Evolutionary conservation across 1,140 invertebrate species (phyloP).

Genomic region (Drosophila nigrodunni): DNA sequence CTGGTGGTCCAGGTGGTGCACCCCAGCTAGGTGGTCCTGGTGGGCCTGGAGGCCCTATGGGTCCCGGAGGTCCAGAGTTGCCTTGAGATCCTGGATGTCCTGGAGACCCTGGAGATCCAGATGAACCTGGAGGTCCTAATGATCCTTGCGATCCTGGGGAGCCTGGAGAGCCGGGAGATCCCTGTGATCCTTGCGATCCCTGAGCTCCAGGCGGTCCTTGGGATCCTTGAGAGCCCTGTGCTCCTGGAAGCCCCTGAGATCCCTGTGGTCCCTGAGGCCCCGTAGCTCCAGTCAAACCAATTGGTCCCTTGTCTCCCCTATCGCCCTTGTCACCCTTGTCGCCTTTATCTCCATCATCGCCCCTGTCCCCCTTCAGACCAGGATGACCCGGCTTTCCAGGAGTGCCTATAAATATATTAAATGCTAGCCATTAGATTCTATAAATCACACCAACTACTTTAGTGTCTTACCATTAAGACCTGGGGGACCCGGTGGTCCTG

Average conservation of each 20-base stretch:
- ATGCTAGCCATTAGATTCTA: background rate
- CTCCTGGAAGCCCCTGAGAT: constrained; percentile 15
- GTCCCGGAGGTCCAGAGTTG: constrained; percentile 20
- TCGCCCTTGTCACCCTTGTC: constrained; percentile 29
- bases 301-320: constrained; percentile 25
- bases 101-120: constrained; percentile 22
- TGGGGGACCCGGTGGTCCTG: constrained; percentile 30
- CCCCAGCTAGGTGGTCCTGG: background rate
- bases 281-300: constrained; percentile 20
- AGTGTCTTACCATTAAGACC: constrained; percentile 4
- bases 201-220: constrained; percentile 33
- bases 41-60: constrained; percentile 4
- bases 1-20: background rate
- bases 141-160: constrained; percentile 31
- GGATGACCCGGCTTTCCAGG: constrained; percentile 26
- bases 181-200: constrained; percentile 30
- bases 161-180: constrained; percentile 30
- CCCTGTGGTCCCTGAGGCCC: constrained; percentile 22
- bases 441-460: too few species aligned
- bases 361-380: constrained; percentile 22
- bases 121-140: constrained; percentile 25
- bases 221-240: constrained; percentile 23
- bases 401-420: background rate
- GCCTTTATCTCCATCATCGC: constrained; percentile 26
- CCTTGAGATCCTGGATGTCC: constrained; percentile 26